Percentiles rank a stretch among this genome's conserved stretches.
Conservation (phyloP, 2,797 vertebrate species). For the Acestrorhynchus altus region DNA sequence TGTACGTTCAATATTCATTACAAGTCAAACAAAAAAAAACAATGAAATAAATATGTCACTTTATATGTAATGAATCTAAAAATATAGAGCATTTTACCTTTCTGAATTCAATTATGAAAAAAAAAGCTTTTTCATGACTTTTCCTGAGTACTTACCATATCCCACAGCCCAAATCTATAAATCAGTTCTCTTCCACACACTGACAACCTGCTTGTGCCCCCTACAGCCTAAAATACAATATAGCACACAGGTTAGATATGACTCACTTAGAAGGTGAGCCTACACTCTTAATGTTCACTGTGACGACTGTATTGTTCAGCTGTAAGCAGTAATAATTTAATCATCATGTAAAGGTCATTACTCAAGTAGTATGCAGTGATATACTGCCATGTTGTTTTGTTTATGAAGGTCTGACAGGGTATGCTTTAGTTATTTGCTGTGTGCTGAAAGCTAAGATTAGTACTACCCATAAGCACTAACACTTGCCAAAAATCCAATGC, state of each 20-base stretch:
- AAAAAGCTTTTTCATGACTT: too few species aligned
- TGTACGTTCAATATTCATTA: too few species aligned
- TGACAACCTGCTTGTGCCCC: slow-evolving; percentile 35
- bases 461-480: neutral
- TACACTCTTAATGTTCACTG: neutral
- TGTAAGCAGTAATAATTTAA: neutral
- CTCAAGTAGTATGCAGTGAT: neutral
- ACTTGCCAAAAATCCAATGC: neutral
- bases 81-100: too few species aligned
- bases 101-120: too few species aligned
- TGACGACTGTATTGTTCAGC: neutral
- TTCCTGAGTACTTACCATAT: too few species aligned
- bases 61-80: too few species aligned
- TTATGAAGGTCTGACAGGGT: neutral
- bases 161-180: neutral
- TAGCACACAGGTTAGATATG: neutral
- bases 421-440: slow-evolving; percentile 11
- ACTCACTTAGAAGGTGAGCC: neutral
- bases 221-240: slow-evolving; percentile 42
- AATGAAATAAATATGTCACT: too few species aligned
- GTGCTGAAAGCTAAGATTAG: slow-evolving; percentile 39
- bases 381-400: slow-evolving; percentile 3
- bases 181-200: neutral
- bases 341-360: neutral
- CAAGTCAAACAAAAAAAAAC: too few species aligned